A percentile compares a stretch with the other conserved stretches of the same genome.
Conservation (phyloP, 35 echinoderm and acorn worm genomes). For the Eucidaris tribuloides region DNA sequence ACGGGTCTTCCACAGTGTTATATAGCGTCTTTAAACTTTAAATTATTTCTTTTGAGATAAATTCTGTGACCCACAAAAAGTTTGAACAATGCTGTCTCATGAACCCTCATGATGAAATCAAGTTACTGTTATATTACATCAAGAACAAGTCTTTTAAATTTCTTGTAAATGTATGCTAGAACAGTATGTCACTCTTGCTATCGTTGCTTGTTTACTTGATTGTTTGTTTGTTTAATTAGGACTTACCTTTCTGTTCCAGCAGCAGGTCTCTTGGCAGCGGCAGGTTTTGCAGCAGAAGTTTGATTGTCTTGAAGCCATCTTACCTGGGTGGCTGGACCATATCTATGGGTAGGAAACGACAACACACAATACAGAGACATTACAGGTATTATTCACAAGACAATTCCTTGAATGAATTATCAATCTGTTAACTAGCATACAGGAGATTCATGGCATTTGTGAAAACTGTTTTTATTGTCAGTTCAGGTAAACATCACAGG, state of each 20-base stretch:
- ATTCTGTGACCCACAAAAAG: too few species aligned
- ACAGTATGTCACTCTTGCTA: background rate
- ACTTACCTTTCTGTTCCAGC: conserved; percentile 16
- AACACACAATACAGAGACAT: background rate
- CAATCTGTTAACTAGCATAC: background rate
- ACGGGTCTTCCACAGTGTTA: too few species aligned
- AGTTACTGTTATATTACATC: too few species aligned
- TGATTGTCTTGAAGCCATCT: conserved; percentile 97
- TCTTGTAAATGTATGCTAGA: background rate
- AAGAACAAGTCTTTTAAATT: too few species aligned
- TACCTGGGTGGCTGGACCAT: conserved; percentile 98
- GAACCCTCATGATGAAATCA: too few species aligned
- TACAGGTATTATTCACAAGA: too few species aligned
- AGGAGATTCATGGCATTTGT: background rate
- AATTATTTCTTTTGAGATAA: too few species aligned
- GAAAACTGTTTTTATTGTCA: background rate
- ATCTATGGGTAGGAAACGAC: conserved; percentile 48
- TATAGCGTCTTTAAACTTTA: too few species aligned
- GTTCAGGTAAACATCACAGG: background rate
- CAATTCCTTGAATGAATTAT: background rate
- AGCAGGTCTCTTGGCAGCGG: conserved; percentile 49
- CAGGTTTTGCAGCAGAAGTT: conserved; percentile 23
- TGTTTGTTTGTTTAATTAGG: background rate
- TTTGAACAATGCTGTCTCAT: too few species aligned
- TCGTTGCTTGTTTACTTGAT: background rate